Conservation (phyloP, 2,113 vertebrate species). For the Pygoscelis adeliae region DNA sequence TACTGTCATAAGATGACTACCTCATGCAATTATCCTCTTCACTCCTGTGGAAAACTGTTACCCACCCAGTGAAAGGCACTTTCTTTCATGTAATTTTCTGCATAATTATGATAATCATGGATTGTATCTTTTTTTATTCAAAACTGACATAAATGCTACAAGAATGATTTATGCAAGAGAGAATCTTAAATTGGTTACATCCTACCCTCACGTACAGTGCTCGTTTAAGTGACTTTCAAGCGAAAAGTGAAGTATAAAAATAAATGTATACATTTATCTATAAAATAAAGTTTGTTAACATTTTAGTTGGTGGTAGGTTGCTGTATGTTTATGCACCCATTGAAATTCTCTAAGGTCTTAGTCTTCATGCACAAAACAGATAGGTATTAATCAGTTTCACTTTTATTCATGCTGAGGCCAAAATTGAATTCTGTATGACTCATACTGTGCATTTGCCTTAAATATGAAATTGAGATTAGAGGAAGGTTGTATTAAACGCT, state of each 20-base stretch:
- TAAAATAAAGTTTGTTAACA: background rate
- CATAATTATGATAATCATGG: conserved; percentile 2
- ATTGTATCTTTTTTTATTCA: background rate
- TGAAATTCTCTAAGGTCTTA: background rate
- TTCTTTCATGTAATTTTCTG: background rate
- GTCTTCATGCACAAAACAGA: background rate
- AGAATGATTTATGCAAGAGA: background rate
- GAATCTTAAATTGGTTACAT: background rate
- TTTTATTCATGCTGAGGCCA: background rate
- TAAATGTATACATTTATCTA: background rate
- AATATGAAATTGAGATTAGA: conserved; percentile 14
- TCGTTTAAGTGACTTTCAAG: background rate
- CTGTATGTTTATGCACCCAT: background rate
- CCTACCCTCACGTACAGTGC: background rate
- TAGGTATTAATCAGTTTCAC: conserved; percentile 16
- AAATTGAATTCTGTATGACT: conserved; percentile 40
- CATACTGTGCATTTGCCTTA: conserved; percentile 2
- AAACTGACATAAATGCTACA: background rate
- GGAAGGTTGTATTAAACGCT: background rate
- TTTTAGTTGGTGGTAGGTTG: background rate
- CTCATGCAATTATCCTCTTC: background rate
- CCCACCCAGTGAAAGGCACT: background rate
- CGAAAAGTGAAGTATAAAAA: background rate
- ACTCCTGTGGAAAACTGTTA: background rate
- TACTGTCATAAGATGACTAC: conserved; percentile 7